Percentiles rank a stretch among this genome's conserved stretches.
These are phyloP conservation scores for Pristis pectinata DNA, from an alignment of 2,797 vertebrate genomes.

Conservation along the genomic window DNA sequence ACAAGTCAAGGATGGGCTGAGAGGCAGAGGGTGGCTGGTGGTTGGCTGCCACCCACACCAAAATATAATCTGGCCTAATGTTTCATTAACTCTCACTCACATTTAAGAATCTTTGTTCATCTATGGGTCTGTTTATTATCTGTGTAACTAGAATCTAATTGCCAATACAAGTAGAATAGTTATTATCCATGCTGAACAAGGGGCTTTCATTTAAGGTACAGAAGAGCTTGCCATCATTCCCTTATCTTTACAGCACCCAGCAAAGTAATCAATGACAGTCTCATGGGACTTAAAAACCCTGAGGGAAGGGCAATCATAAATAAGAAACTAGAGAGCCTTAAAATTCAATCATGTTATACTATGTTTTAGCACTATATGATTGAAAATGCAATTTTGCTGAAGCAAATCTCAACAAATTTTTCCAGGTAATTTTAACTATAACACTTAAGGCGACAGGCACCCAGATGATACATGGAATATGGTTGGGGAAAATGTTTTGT, in stretches of 20 bases:
- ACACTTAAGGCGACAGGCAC: background rate
- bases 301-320: background rate
- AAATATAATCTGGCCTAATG: too few relatives aligned
- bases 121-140: too few relatives aligned
- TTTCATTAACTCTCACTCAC: background rate
- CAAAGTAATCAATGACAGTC: background rate
- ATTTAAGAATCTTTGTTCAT: too few relatives aligned
- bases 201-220: background rate
- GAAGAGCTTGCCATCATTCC: background rate
- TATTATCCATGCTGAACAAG: background rate
- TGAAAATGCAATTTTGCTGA: too few relatives aligned
- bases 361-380: too few relatives aligned
- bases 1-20: too few relatives aligned
- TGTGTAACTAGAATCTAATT: background rate
- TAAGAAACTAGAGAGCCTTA: background rate
- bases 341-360: too few relatives aligned
- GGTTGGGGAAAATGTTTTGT: background rate
- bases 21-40: too few relatives aligned
- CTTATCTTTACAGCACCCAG: background rate
- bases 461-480: background rate
- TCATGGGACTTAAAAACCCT: background rate
- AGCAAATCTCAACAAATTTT: too few relatives aligned
- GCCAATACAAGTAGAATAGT: background rate
- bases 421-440: background rate
- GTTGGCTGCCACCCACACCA: too few relatives aligned